phyloP scores from a whole-genome alignment of 1,140 invertebrate genomes.

The Riptortus pedestris region DNA sequence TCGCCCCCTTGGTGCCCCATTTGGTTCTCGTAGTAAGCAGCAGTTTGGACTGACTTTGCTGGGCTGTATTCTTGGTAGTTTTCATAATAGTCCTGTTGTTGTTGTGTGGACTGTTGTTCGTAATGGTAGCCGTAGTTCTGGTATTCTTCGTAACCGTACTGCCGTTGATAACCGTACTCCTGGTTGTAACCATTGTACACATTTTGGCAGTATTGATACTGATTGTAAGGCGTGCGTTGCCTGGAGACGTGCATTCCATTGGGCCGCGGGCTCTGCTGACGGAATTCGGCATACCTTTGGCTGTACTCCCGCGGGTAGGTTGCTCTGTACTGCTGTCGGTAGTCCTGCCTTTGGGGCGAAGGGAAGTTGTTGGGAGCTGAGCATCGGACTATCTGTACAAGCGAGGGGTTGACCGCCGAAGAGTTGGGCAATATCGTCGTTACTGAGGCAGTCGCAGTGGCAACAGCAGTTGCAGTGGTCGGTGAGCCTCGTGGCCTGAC shows the following conservation, averaged over 20 bases:
- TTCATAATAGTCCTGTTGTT: slow-evolving; percentile 35
- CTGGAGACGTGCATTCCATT: slow-evolving; percentile 32
- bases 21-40: slow-evolving; percentile 39
- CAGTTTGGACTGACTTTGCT: slow-evolving; percentile 22
- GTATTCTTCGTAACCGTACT: slow-evolving; percentile 31
- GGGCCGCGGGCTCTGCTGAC: slow-evolving; percentile 18
- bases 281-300: slow-evolving; percentile 20
- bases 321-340: slow-evolving; percentile 11
- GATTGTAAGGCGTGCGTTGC: slow-evolving; percentile 28
- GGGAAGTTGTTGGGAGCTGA: slow-evolving; percentile 29
- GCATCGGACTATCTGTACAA: slow-evolving; percentile 28
- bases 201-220: slow-evolving; percentile 30
- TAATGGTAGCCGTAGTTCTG: slow-evolving; percentile 32
- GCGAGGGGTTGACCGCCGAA: slow-evolving; percentile 25
- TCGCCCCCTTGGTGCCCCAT: slow-evolving; percentile 41
- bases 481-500: slow-evolving; percentile 28
- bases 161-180: slow-evolving; percentile 30
- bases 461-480: slow-evolving; percentile 29
- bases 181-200: slow-evolving; percentile 35
- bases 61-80: slow-evolving; percentile 18
- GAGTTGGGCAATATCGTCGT: slow-evolving; percentile 31
- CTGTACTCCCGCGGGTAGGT: slow-evolving; percentile 12
- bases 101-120: slow-evolving; percentile 32
- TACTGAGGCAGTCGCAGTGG: slow-evolving; percentile 38
- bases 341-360: slow-evolving; percentile 27